phyloP scores from a whole-genome alignment of 2,797 vertebrate genomes.

The Acestrorhynchus altus region DNA sequence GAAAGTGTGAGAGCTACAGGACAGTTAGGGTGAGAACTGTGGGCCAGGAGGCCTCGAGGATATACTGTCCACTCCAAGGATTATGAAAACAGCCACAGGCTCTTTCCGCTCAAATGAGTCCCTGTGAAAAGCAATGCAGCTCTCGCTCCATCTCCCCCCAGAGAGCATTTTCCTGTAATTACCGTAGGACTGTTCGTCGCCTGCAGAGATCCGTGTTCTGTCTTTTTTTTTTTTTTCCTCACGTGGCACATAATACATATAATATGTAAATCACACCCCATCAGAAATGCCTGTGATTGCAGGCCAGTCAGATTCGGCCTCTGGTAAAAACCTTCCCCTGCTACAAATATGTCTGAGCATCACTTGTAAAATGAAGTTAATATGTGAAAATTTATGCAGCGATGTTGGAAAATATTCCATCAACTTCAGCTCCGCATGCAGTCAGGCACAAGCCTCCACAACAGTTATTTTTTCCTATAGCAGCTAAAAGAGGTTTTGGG shows the following conservation, averaged over 20 bases:
- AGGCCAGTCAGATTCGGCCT: constrained; percentile 11
- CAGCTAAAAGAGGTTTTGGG: background rate
- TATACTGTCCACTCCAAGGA: background rate
- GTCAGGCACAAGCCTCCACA: background rate
- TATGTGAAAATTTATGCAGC: background rate
- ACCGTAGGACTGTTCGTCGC: constrained; percentile 10
- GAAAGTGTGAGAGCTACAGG: background rate
- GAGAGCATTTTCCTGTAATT: constrained; percentile 55
- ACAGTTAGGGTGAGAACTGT: background rate
- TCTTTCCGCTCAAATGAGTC: constrained; percentile 55
- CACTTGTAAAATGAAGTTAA: background rate
- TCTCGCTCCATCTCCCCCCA: background rate
- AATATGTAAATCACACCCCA: constrained; percentile 2
- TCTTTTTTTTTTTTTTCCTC: no score
- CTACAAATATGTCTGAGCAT: background rate
- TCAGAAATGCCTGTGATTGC: background rate
- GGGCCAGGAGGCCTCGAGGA: background rate
- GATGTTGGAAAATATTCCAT: background rate
- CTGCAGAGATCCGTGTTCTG: background rate
- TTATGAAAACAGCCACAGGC: constrained; percentile 27
- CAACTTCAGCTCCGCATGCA: background rate
- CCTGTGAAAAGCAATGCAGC: constrained; percentile 42
- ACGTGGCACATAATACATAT: background rate
- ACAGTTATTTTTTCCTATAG: background rate
- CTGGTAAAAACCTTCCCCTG: background rate